Base-by-base conservation (phyloP, 2,888 invertebrate genomes). In the Scaptomyza flava region DNA sequence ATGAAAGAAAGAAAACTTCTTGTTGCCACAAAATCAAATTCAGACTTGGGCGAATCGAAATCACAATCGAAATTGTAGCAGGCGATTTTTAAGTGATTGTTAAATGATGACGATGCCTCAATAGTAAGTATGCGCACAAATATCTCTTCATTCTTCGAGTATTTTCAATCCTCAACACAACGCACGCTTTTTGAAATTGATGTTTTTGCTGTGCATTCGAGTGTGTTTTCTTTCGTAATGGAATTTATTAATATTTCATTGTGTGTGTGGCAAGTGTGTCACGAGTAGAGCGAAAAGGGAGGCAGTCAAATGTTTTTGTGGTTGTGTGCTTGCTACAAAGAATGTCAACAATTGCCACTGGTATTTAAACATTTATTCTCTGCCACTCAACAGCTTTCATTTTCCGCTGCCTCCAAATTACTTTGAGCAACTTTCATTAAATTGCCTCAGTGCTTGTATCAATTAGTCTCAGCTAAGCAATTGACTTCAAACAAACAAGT, bases 191-290 rank as follows among this genome's bases (percentile, higher is more conserved):
- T 76, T 77, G 67, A 77, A 72, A 85, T 85, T 82, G 82, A 83
- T 82, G 85, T 85, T 84, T 81, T 78, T 17, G 70, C 70, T 82
- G 82, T 80, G 82, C 82, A 85, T 72, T 83, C 80, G 85, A 83
- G 82, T 83, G 82, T 84, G 77, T 84, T 84, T 84, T 86, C 84
- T 70, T 83, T 79, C 71, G 84, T 84, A 84, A 84, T 86, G 84
- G 87, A 84, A 86, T 84, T 84, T 84, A 86, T 84, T 86, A 84
- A 84, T 84, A 86, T 86, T 86, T 86, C 81, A 84, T 86, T 86
- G 83, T 83, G 77, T 83, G 77, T 69, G 81, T 68, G 73, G 63
- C 57, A 58, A 67, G 63, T 67, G 75, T 57, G 51, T 61, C 45
- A 47, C 46, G 42, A 47, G 8, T 11, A 7, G 42, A 23, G 38